phyloP scores from a whole-genome alignment of 2,797 vertebrate genomes.

The Benthosema pterotum region DNA sequence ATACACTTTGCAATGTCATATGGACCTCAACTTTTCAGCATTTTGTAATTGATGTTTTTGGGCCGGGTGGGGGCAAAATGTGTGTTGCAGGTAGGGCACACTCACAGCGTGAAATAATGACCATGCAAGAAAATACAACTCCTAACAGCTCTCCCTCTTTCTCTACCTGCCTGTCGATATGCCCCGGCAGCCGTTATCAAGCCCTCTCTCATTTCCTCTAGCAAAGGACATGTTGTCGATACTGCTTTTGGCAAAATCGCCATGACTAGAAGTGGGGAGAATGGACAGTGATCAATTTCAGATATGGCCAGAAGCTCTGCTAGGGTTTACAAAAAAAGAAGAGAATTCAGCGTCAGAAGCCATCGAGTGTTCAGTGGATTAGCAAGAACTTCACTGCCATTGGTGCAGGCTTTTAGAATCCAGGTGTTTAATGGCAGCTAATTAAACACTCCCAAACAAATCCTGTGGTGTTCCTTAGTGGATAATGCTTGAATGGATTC shows the following conservation, averaged over 20 bases:
- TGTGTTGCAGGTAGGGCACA: too few relatives aligned
- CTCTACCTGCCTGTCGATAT: slow-evolving; percentile 34
- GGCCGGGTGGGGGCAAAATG: too few relatives aligned
- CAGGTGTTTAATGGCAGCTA: too few relatives aligned
- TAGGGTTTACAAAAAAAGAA: slow-evolving; percentile 79
- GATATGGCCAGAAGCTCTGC: slow-evolving; percentile 71
- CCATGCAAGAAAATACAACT: slow-evolving; percentile 1
- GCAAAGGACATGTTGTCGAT: slow-evolving; percentile 60
- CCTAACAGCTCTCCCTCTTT: slow-evolving; percentile 8
- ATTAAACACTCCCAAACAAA: too few relatives aligned
- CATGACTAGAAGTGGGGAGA: slow-evolving; percentile 49
- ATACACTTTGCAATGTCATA: too few relatives aligned
- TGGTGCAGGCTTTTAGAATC: too few relatives aligned
- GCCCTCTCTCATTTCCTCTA: slow-evolving; percentile 43
- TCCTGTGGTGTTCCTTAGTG: too few relatives aligned
- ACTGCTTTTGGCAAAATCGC: slow-evolving; percentile 55
- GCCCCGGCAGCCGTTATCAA: slow-evolving; percentile 32
- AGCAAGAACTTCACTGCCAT: slow-evolving; percentile 60
- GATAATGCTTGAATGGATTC: too few relatives aligned
- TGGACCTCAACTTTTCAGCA: too few relatives aligned
- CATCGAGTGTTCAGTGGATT: slow-evolving; percentile 78
- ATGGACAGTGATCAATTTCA: slow-evolving; percentile 76
- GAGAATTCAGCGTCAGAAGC: slow-evolving; percentile 79
- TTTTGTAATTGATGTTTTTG: too few relatives aligned
- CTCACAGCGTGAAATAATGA: too few relatives aligned